These are phyloP conservation scores for Labroides dimidiatus DNA, from an alignment of 2,797 vertebrate species.

Conservation along the genomic window DNA sequence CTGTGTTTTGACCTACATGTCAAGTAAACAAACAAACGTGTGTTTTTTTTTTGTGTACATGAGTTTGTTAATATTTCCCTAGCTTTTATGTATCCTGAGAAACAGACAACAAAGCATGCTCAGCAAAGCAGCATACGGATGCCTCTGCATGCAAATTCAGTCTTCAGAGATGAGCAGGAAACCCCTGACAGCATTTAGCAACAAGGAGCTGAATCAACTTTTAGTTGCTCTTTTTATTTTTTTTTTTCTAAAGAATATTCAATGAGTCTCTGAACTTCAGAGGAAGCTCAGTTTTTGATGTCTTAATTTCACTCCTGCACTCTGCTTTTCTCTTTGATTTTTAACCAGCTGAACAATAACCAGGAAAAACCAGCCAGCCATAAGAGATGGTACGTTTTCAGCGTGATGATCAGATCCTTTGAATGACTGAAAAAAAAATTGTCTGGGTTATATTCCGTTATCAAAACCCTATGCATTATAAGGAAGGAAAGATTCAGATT, in stretches of 20 bases:
- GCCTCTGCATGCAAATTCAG: conserved; percentile 34
- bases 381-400: conserved; percentile 3
- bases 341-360: conserved; percentile 27
- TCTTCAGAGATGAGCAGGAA: conserved; percentile 1
- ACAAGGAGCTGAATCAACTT: conserved; percentile 42
- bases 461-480: background rate
- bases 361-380: conserved; percentile 11
- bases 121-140: conserved; percentile 6
- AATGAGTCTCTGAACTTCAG: conserved; percentile 27
- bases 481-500: conserved; percentile 3
- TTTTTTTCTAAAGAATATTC: conserved; percentile 19
- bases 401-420: conserved; percentile 17
- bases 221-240: conserved; percentile 23
- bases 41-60: conserved; percentile 1
- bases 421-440: conserved; percentile 12
- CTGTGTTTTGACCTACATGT: conserved; percentile 7
- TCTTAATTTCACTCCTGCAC: conserved; percentile 33
- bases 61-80: background rate
- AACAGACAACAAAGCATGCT: conserved; percentile 2
- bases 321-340: conserved; percentile 6
- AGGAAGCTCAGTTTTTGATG: conserved; percentile 33
- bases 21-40: conserved; percentile 9
- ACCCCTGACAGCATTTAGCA: conserved; percentile 27
- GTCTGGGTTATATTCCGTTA: conserved; percentile 6
- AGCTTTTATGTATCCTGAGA: conserved; percentile 4